These are phyloP conservation scores for Apodemus agrarius DNA, from an alignment of 2,797 vertebrate genomes.

Conservation along the genomic window DNA sequence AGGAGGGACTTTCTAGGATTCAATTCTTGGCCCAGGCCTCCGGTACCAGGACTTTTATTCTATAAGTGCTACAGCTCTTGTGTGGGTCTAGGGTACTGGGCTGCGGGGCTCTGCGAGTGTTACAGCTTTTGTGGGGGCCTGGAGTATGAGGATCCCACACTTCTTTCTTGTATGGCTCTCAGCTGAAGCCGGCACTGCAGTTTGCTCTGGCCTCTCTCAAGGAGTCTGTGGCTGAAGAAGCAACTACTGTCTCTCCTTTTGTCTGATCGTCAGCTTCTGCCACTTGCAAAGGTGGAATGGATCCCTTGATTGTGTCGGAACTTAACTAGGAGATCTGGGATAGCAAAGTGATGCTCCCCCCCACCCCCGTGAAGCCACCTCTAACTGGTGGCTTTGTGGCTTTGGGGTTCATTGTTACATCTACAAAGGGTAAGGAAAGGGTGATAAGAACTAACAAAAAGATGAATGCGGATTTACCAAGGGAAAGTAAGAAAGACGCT, in stretches of 20 bases:
- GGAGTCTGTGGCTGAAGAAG: background rate
- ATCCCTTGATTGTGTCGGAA: background rate
- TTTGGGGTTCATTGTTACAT: background rate
- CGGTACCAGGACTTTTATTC: background rate
- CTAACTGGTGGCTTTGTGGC: background rate
- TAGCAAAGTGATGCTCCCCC: background rate
- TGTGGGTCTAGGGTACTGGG: background rate
- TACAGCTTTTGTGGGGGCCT: background rate
- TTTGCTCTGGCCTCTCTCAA: background rate
- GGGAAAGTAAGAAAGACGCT: background rate
- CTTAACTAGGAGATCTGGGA: background rate
- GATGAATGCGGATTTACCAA: background rate
- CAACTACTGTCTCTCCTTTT: background rate
- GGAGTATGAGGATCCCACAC: background rate
- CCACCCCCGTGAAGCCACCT: background rate
- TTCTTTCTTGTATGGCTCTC: background rate
- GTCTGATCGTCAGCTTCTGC: background rate
- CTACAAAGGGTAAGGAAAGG: background rate
- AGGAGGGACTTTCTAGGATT: background rate
- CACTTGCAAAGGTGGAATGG: background rate
- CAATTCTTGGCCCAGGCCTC: background rate
- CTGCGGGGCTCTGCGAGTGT: background rate
- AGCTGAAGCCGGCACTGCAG: background rate
- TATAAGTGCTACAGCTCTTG: background rate
- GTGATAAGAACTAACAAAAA: background rate